Evolutionary conservation across 2,113 vertebrate genomes (phyloP), one percentile per base, ranked within the genome.

Genomic region (Psittacula cyanocephala): DNA sequence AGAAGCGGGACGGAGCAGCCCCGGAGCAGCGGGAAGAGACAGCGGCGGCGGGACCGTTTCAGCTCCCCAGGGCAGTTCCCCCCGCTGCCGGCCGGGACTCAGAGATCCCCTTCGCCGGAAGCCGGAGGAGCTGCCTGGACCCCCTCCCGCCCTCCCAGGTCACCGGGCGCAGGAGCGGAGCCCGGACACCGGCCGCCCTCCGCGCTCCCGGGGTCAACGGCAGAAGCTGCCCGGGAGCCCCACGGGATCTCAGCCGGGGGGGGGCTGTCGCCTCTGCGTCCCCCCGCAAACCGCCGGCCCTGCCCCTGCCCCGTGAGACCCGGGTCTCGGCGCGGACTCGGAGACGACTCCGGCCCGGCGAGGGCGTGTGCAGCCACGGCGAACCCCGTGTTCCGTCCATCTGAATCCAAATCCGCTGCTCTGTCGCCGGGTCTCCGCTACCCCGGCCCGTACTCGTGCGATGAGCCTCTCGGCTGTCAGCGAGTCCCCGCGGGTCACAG

Each of bases 51-150:
- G 41, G 27, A 53, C 37, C 4, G 49, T 19, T 14, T 10, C 37
- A 10, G 43, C 25, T 39, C 27, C n/a, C 35, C 52, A 7, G n/a
- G 37, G 15, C 55, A 41, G 57, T 29, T 82, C 62, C 55, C 12
- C 5, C 24, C 14, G 50, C 75, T 39, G 20, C 65, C 57, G 67
- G 31, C 39, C 17, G 60, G 47, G 28, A 28, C 19, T 16, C n/a
- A 16, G 27, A 17, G 23, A n/a, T 24, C 46, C 35, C 46, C 13
- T 47, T 47, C 9, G 10, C 7, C 33, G 4, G 50, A 13, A 10
- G 7, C 7, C 17, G 16, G 13, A 9, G 39, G n/a, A 7, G 10
- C 46, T 29, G 70, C 44, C 10, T 28, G 15, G 3, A 0, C 1
- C 5, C 4, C 10, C 13, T 14, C 44, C 41, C 3, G 6, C 37